Evolutionary conservation across 2,797 vertebrate genomes (phyloP), one percentile per base, ranked within the genome.

Genomic region (Karalla daura): DNA sequence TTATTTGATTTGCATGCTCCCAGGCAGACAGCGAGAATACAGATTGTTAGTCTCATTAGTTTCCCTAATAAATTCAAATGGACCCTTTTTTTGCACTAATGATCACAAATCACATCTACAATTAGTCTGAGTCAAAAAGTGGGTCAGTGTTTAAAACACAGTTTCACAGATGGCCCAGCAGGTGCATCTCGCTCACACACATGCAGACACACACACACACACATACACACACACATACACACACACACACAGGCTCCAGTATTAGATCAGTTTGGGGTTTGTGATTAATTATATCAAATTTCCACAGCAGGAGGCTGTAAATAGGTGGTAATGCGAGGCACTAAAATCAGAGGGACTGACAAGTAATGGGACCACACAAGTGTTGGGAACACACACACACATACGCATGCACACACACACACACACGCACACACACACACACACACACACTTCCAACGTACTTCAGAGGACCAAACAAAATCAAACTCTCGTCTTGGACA

Each of bases 291-390:
- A 67, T 62, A 68, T 81, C 50, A 60, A 58, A 49, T 76, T 76
- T 78, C 53, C 53, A 21, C 68, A 46, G 70, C 56, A n/a, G 37
- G 36, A 18, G 50, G 62, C 71, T 63, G 74, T 78, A 78, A 81
- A 78, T 72, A 75, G 64, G 67, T 63, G 78, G 64, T 75, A 81
- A 80, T 66, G 67, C 63, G 63, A 72, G 60, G 67, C 77, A 75
- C 64, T 78, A 73, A 78, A 78, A 58, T 76, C 54, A 41, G 37
- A 0, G n/a, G 40, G 50, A 63, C 63, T 28, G 21, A 49, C 39
- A 24, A 35, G n/a, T n/a, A n/a, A n/a, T n/a, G n/a, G n/a, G n/a
- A n/a, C n/a, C n/a, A n/a, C n/a, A n/a, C n/a, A n/a, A n/a, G n/a
- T n/a, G n/a, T n/a, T n/a, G n/a, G n/a, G 23, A 13, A 50, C 40